Evolutionary conservation across 2,888 invertebrate genomes (phyloP).

Genomic region (Branchipolynoe longqiensis): DNA sequence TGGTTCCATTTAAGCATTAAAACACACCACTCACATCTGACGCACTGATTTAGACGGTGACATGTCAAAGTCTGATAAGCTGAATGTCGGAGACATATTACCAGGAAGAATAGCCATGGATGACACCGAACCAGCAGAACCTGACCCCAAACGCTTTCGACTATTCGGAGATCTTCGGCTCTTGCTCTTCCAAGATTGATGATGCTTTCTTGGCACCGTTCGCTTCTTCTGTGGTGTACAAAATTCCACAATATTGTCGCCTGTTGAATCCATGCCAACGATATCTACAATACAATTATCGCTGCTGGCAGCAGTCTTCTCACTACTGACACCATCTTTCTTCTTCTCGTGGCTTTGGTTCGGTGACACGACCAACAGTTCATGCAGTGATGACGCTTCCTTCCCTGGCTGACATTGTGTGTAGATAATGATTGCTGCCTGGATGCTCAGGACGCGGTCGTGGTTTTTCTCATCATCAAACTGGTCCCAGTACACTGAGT

Average conservation of each 20-base stretch:
- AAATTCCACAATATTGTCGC: neutral
- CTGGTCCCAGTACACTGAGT: conserved; percentile 78
- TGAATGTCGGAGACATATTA: neutral
- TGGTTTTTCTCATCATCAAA: conserved; percentile 78
- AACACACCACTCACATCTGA: conserved; percentile 38
- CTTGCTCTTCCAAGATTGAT: neutral
- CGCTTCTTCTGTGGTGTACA: conserved; percentile 16
- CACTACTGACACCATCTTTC: neutral
- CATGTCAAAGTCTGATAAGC: neutral
- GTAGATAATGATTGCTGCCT: conserved; percentile 78
- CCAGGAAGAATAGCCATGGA: neutral
- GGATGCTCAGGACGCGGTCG: conserved; percentile 78
- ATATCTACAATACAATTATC: neutral
- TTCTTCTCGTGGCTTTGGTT: conserved; percentile 49
- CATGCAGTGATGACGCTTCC: neutral
- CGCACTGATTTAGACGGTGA: conserved; percentile 25
- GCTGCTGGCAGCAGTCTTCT: neutral
- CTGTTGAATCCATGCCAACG: neutral
- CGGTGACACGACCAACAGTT: conserved; percentile 60
- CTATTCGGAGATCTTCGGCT: neutral
- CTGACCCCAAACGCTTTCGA: neutral
- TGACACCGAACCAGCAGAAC: neutral
- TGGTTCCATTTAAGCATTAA: too few relatives aligned
- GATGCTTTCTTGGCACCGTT: neutral
- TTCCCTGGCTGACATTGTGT: conserved; percentile 7